Evolutionary conservation across 1,140 invertebrate genomes (phyloP).

Genomic region (Helicoverpa armigera): DNA sequence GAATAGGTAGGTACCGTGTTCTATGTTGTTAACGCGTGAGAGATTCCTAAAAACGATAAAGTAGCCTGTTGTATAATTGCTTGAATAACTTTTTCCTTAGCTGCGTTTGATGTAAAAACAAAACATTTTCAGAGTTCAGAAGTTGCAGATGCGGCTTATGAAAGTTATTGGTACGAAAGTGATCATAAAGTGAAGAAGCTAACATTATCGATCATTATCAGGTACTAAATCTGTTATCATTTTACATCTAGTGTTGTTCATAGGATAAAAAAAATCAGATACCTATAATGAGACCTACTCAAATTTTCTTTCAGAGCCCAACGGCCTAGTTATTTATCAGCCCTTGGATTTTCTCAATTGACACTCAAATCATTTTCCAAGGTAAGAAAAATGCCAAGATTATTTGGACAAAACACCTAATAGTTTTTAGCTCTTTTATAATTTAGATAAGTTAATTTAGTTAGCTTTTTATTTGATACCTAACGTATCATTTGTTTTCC

Average conservation of each 20-base stretch:
- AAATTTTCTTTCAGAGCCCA: slow-evolving; percentile 67
- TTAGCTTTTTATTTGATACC: neutral
- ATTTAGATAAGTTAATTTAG: too few species aligned
- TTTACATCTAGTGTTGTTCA: too few species aligned
- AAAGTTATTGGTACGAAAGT: slow-evolving; percentile 62
- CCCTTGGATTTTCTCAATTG: slow-evolving; percentile 65
- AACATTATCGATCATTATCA: slow-evolving; percentile 62
- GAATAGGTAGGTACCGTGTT: neutral
- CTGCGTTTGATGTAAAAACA: neutral
- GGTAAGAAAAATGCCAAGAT: slow-evolving; percentile 51
- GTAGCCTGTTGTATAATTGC: neutral
- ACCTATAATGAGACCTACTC: too few species aligned
- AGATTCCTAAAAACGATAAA: slow-evolving; percentile 13
- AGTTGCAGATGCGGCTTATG: slow-evolving; percentile 63
- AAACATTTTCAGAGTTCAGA: slow-evolving; percentile 60
- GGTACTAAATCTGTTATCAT: too few species aligned
- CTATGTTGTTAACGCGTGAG: neutral
- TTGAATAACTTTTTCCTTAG: neutral
- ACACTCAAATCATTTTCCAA: slow-evolving; percentile 65
- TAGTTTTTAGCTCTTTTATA: neutral
- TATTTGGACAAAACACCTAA: neutral
- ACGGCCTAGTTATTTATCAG: slow-evolving; percentile 60
- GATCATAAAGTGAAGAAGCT: slow-evolving; percentile 62
- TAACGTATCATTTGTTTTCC: slow-evolving; percentile 46
- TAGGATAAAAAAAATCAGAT: too few species aligned